Percentiles rank a stretch among this genome's conserved stretches.
Evolutionary conservation across 2,888 invertebrate species (phyloP).

Genomic region (Noctua janthina): DNA sequence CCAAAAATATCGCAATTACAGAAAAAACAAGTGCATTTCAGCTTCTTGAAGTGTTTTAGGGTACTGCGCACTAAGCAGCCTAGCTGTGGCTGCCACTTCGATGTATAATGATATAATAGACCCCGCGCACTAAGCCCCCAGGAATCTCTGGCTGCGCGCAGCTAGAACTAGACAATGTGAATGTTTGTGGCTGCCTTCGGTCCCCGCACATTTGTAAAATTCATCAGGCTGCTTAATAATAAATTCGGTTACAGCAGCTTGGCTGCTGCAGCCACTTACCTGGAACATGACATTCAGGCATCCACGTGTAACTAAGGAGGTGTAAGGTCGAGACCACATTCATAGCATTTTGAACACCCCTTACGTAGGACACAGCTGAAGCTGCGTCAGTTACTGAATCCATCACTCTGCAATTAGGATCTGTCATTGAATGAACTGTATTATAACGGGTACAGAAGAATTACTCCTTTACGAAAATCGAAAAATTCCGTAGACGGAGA

Average conservation of each 20-base stretch:
- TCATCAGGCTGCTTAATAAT: background rate
- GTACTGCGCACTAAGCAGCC: too few species aligned
- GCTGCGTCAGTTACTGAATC: conserved; percentile 19
- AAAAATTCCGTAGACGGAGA: background rate
- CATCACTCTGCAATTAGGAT: conserved; percentile 11
- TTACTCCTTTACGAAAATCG: background rate
- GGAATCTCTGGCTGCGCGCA: background rate
- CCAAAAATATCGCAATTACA: background rate
- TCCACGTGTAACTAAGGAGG: background rate
- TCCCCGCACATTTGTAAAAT: background rate
- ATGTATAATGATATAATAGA: too few species aligned
- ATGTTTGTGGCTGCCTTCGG: background rate
- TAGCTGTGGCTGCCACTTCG: too few species aligned
- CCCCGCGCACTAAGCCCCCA: too few species aligned
- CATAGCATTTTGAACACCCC: conserved; percentile 5
- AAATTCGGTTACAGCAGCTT: background rate
- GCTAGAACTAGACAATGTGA: background rate
- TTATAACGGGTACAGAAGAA: background rate
- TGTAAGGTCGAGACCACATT: background rate
- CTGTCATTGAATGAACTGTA: background rate
- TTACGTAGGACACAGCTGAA: conserved; percentile 14
- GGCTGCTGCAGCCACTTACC: background rate
- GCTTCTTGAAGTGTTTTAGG: too few species aligned
- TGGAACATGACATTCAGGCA: background rate
- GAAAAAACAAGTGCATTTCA: background rate